Evolutionary conservation across 2,797 vertebrate genomes (phyloP).

Genomic region (Eutrigla gurnardus): DNA sequence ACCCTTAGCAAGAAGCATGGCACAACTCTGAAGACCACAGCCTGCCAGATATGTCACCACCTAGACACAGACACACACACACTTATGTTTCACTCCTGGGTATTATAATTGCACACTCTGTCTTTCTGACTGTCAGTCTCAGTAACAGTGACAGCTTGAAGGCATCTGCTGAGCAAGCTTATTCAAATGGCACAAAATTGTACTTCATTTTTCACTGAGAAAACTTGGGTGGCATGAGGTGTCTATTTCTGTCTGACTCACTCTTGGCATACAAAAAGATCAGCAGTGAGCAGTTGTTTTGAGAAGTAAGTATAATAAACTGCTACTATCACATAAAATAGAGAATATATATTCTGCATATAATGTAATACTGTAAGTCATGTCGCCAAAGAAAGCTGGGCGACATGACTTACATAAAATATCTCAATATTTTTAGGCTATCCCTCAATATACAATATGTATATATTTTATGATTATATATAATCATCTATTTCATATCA

Average conservation of each 20-base stretch:
- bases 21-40: slow-evolving; percentile 97
- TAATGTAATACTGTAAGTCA: not conserved
- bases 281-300: not conserved
- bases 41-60: slow-evolving; percentile 97
- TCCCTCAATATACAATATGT: too few species aligned
- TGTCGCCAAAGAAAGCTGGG: too few species aligned
- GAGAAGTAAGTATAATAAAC: not conserved
- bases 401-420: not conserved
- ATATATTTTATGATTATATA: too few species aligned
- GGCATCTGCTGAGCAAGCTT: slow-evolving; percentile 39
- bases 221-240: slow-evolving; percentile 11
- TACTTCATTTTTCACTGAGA: slow-evolving; percentile 30
- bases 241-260: slow-evolving; percentile 21
- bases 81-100: slow-evolving; percentile 16
- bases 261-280: not conserved
- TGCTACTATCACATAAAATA: slow-evolving; percentile 9
- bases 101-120: slow-evolving; percentile 30
- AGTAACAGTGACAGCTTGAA: slow-evolving; percentile 29
- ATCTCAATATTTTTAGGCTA: too few species aligned
- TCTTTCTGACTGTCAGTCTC: slow-evolving; percentile 41
- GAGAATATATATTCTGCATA: not conserved
- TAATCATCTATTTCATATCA: too few species aligned
- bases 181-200: slow-evolving; percentile 35
- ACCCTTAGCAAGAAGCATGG: slow-evolving; percentile 93
- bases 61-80: slow-evolving; percentile 75